Conservation (phyloP, 2,888 invertebrate species). For the Homarus gammarus region DNA sequence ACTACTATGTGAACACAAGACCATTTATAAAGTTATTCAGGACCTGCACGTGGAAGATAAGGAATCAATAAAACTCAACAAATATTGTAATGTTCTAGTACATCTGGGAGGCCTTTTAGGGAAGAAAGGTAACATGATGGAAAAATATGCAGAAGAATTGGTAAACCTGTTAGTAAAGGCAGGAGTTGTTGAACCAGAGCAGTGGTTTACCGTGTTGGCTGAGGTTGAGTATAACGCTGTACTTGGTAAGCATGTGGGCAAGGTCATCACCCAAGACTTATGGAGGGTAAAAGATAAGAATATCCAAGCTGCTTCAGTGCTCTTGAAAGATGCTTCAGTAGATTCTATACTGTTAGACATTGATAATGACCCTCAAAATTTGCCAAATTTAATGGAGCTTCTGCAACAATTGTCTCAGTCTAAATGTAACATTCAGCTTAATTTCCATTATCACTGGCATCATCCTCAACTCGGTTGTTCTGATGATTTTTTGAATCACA, state of each 20-base stretch:
- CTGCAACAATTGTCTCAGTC: not conserved
- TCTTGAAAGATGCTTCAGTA: not conserved
- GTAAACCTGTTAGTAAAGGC: not conserved
- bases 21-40: not conserved
- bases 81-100: slow-evolving; percentile 3
- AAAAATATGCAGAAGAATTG: slow-evolving; percentile 4
- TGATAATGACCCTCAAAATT: not conserved
- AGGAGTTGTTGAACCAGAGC: slow-evolving; percentile 6
- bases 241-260: not conserved
- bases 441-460: slow-evolving; percentile 12
- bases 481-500: not conserved
- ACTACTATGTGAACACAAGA: too few species aligned
- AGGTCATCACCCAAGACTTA: not conserved
- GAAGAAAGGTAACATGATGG: not conserved
- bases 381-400: not conserved
- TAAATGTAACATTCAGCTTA: not conserved
- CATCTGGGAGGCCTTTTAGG: slow-evolving; percentile 6
- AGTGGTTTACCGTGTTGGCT: not conserved
- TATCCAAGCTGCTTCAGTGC: not conserved
- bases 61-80: not conserved
- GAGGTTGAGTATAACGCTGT: slow-evolving; percentile 10
- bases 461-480: not conserved
- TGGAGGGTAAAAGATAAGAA: slow-evolving; percentile 12
- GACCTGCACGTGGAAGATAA: not conserved
- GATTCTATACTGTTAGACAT: not conserved